A percentile compares a stretch with the other conserved stretches of the same genome.
Evolutionary conservation across 2,888 invertebrate species (phyloP).

Genomic region (Parnassius apollo): DNA sequence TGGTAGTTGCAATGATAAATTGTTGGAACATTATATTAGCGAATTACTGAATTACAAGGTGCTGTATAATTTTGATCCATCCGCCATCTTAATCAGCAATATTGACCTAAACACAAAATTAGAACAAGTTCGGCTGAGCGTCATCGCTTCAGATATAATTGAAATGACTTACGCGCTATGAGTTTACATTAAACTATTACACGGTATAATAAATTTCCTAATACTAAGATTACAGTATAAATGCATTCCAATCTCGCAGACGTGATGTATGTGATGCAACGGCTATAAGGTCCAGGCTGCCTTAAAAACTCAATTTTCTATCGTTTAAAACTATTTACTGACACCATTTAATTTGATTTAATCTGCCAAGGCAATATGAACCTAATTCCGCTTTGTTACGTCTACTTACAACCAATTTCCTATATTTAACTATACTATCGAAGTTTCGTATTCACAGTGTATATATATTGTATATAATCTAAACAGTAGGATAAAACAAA

Average conservation of each 20-base stretch:
- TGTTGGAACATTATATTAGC: too few species aligned
- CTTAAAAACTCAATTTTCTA: not conserved
- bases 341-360: too few species aligned
- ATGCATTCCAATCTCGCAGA: conserved; percentile 63
- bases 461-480: conserved; percentile 1
- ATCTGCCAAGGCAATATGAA: conserved; percentile 14
- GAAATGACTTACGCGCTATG: conserved; percentile 19
- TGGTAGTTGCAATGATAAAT: too few species aligned
- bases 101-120: not conserved
- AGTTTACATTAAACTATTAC: conserved; percentile 29
- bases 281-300: conserved; percentile 6
- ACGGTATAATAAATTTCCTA: conserved; percentile 31
- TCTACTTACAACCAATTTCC: conserved; percentile 11
- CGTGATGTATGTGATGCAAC: conserved; percentile 41
- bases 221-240: conserved; percentile 50
- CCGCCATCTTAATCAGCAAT: not conserved
- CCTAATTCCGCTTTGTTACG: not conserved
- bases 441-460: conserved; percentile 1
- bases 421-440: conserved; percentile 1
- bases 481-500: conserved; percentile 35
- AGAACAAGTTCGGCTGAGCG: not conserved
- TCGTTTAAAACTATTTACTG: too few species aligned
- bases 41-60: not conserved
- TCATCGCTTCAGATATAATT: not conserved
- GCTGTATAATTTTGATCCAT: not conserved